Conservation (phyloP, 2,888 invertebrate species). For the Macaria notata region DNA sequence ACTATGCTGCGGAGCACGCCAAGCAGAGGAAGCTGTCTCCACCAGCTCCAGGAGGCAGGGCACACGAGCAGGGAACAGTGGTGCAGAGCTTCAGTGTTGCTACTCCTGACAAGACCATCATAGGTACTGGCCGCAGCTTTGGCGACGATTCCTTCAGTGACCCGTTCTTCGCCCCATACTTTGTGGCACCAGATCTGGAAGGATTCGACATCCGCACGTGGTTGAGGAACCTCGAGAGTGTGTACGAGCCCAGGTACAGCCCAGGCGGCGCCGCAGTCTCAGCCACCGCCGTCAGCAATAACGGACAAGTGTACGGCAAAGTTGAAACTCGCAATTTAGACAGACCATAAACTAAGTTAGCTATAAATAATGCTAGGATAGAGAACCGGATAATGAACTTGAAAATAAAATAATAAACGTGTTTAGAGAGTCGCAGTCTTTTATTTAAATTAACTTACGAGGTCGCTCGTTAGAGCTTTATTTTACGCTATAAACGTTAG, state of each 20-base stretch:
- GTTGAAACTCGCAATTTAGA: conserved; percentile 51
- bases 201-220: conserved; percentile 48
- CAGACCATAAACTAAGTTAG: conserved; percentile 25
- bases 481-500: conserved; percentile 12
- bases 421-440: conserved; percentile 37
- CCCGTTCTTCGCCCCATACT: conserved; percentile 51
- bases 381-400: conserved; percentile 5
- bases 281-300: conserved; percentile 55
- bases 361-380: not conserved
- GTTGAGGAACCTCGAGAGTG: conserved; percentile 50
- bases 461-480: conserved; percentile 5
- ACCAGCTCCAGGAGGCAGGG: conserved; percentile 8
- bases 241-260: conserved; percentile 46
- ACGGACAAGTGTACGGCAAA: conserved; percentile 57
- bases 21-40: conserved; percentile 17
- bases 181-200: conserved; percentile 48
- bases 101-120: conserved; percentile 44
- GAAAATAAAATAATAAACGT: conserved; percentile 17
- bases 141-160: conserved; percentile 35
- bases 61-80: conserved; percentile 19
- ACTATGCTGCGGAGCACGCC: conserved; percentile 35
- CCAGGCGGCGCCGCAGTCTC: conserved; percentile 40
- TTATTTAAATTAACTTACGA: conserved; percentile 45
- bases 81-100: conserved; percentile 48
- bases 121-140: conserved; percentile 52